Percentiles rank a stretch among this genome's conserved stretches.
Conservation (phyloP, 2,113 vertebrate species). For the Ancistrus triradiatus region DNA sequence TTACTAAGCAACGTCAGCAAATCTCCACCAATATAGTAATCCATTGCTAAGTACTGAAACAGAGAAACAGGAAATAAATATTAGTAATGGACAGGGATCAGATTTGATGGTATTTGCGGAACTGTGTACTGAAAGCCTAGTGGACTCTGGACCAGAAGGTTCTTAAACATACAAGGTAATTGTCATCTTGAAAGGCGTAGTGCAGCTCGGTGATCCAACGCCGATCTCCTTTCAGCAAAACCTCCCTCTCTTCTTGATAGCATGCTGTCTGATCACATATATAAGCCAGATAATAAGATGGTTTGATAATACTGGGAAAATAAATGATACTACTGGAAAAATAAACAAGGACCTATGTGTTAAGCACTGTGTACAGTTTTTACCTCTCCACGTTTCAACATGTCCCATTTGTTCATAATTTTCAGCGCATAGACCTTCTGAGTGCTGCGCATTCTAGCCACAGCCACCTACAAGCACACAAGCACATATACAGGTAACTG, state of each 20-base stretch:
- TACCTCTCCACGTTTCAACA: slow-evolving; percentile 80
- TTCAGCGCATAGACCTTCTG: slow-evolving; percentile 81
- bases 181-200: slow-evolving; percentile 83
- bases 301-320: neutral
- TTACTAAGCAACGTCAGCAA: slow-evolving; percentile 83
- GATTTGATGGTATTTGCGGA: too few species aligned
- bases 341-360: neutral
- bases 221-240: slow-evolving; percentile 76
- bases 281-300: slow-evolving; percentile 26
- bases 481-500: too few species aligned
- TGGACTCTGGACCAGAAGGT: too few species aligned
- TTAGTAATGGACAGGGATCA: neutral
- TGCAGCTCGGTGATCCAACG: slow-evolving; percentile 83
- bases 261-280: slow-evolving; percentile 73
- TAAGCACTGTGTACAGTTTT: slow-evolving; percentile 1
- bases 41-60: slow-evolving; percentile 81
- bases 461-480: slow-evolving; percentile 66
- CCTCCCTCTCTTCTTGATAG: slow-evolving; percentile 81
- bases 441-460: slow-evolving; percentile 73
- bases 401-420: slow-evolving; percentile 87
- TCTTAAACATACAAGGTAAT: slow-evolving; percentile 70
- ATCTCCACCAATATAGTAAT: slow-evolving; percentile 84
- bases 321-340: neutral
- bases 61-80: neutral
- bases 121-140: too few species aligned